Base-by-base conservation (phyloP, 2,888 invertebrate genomes). In the Blastobasis adustella region DNA sequence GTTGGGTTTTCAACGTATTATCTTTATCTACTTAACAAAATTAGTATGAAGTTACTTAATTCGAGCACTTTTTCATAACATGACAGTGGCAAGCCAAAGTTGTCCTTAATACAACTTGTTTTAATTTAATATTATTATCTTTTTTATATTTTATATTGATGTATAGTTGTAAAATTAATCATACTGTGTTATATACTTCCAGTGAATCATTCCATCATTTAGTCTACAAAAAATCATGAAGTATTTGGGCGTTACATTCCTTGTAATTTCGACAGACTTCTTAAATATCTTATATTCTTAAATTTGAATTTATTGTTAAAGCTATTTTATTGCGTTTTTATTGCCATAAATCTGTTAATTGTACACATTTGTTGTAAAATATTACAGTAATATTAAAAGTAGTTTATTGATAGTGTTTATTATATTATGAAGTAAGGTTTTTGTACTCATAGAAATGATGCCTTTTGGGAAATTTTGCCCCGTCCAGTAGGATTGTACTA, bases 131-230 rank as follows among this genome's bases (percentile, higher is more conserved):
- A 54, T 45, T 41, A n/a, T 45, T 40, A 10, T 36, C 9, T 23
- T 46, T 38, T 36, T 8, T 45, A 23, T 45, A 37, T 45, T 23
- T 23, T 45, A 41, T 9, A 41, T 41, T 8, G 7, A 9, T 41
- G 23, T 45, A 37, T 46, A 38, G 38, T 37, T 23, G 3, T 23
- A 38, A n/a, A 38, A 38, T 38, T 23, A 38, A 38, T 41, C 45
- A 8, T 45, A 37, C 37, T 37, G 8, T 36, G 37, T 45, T 45
- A 47, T 7, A 42, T 9, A 41, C n/a, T 49, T 59, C 66, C 65
- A 68, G 69, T 73, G 65, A 65, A 61, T 63, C 71, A 72, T 73
- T 73, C 73, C 71, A 69, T 53, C 51, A 45, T 41, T 50, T 23
- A 52, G 23, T 40, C 8, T 7, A 40, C 23, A 39, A 50, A 23